These are phyloP conservation scores for Epizoanthus illoricatus DNA, from an alignment of 92 coral and sea anemone genomes.

Conservation along the genomic window DNA sequence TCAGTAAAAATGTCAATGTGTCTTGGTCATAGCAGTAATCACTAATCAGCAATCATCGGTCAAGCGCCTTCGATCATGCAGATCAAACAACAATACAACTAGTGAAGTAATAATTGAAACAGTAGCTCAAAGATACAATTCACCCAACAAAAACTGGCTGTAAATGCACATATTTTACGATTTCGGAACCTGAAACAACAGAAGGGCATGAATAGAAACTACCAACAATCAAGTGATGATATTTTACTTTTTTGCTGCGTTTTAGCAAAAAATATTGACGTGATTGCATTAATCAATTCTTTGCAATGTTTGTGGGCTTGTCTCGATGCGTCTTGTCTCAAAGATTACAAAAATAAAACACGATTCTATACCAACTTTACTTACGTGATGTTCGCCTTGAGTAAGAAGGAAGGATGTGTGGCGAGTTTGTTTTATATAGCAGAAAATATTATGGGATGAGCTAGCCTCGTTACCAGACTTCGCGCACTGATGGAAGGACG, in stretches of 20 bases:
- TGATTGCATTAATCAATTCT: neutral
- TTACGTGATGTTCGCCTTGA: constrained; percentile 41
- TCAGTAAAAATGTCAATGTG: no score
- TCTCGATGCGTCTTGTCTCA: neutral
- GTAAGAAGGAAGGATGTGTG: constrained; percentile 6
- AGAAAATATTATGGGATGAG: constrained; percentile 33
- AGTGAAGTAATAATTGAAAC: no score
- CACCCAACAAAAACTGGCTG: no score
- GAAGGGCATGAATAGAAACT: neutral
- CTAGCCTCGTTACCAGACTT: neutral
- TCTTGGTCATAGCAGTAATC: no score
- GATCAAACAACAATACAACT: no score
- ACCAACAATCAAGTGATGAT: neutral
- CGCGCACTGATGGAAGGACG: neutral
- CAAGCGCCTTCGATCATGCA: no score
- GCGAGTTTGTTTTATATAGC: neutral
- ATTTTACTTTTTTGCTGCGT: neutral
- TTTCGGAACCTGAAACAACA: no score
- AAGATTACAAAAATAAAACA: constrained; percentile 16
- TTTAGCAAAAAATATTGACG: neutral
- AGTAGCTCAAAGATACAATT: no score
- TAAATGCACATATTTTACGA: no score
- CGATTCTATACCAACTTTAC: neutral
- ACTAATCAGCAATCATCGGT: no score
- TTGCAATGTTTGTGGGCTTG: neutral